These are phyloP conservation scores for Parambassis ranga DNA, from an alignment of 2,797 vertebrate species.

Conservation along the genomic window DNA sequence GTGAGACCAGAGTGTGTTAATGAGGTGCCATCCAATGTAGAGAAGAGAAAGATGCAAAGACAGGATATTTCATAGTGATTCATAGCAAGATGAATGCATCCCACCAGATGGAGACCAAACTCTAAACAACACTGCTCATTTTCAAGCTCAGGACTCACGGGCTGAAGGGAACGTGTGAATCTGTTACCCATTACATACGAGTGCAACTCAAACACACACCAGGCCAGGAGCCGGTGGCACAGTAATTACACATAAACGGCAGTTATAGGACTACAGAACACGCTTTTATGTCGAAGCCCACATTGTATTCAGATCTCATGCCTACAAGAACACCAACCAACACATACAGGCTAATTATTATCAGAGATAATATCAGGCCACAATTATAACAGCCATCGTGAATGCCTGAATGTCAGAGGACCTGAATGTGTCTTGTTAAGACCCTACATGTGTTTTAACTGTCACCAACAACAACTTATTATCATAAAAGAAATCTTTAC, in stretches of 20 bases:
- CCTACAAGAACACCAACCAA: neutral
- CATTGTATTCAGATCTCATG: neutral
- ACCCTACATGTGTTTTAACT: neutral
- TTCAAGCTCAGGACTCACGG: slow-evolving; percentile 14
- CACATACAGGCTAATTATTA: neutral
- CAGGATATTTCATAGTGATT: too few species aligned
- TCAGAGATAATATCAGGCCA: neutral
- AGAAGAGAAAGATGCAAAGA: too few species aligned
- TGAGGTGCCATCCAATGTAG: too few species aligned
- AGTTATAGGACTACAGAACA: slow-evolving; percentile 14
- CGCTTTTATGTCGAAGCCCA: neutral
- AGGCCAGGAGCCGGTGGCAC: slow-evolving; percentile 2
- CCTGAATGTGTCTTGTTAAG: neutral
- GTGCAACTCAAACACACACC: slow-evolving; percentile 12
- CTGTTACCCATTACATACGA: slow-evolving; percentile 26
- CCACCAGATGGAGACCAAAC: too few species aligned
- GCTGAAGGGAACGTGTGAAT: too few species aligned
- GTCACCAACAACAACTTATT: neutral
- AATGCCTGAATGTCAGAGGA: neutral
- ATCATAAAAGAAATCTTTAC: neutral
- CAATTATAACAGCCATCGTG: neutral
- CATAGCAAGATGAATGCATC: too few species aligned
- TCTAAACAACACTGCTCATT: too few species aligned
- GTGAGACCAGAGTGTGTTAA: slow-evolving; percentile 20
- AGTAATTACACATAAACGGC: slow-evolving; percentile 29